Percentiles rank a stretch among this genome's conserved stretches.
Evolutionary conservation across 2,888 invertebrate genomes (phyloP).

Genomic region (Andrena camellia): DNA sequence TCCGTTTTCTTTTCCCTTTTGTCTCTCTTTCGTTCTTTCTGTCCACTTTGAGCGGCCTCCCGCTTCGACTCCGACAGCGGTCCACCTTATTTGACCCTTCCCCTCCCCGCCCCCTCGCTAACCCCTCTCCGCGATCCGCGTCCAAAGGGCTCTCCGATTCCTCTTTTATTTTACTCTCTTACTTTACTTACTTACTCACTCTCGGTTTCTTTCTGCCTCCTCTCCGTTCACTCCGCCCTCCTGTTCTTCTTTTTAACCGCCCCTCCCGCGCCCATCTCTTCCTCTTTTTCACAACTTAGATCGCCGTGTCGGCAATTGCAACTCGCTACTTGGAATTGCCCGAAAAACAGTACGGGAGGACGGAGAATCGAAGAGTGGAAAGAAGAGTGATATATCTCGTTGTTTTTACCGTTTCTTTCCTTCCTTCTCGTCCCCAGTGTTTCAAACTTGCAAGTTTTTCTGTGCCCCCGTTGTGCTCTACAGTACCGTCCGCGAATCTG

Average conservation of each 20-base stretch:
- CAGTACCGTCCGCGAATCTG: constrained; percentile 3
- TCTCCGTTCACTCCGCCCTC: constrained; percentile 36
- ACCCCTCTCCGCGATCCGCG: constrained; percentile 21
- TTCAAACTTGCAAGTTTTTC: constrained; percentile 25
- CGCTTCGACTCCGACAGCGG: constrained; percentile 64
- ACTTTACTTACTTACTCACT: constrained; percentile 64
- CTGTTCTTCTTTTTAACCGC: constrained; percentile 35
- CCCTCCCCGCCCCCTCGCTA: constrained; percentile 6
- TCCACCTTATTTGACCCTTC: constrained; percentile 64
- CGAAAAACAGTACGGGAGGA: constrained; percentile 42
- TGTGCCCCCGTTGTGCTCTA: background rate
- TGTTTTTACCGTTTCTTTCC: constrained; percentile 9
- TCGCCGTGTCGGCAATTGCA: constrained; percentile 47
- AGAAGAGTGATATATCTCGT: constrained; percentile 32
- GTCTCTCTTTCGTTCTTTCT: constrained; percentile 60
- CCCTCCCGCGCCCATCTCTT: constrained; percentile 41
- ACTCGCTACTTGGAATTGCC: constrained; percentile 49
- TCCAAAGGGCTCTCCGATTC: constrained; percentile 59
- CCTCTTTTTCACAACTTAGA: constrained; percentile 49
- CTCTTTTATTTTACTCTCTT: constrained; percentile 58
- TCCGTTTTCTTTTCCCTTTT: constrained; percentile 54
- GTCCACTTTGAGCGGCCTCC: constrained; percentile 63
- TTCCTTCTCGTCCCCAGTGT: background rate
- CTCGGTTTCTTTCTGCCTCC: constrained; percentile 55
- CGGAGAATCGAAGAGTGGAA: background rate